Base-by-base conservation (phyloP, 92 coral and sea anemone genomes). In the Bergia sp. region DNA sequence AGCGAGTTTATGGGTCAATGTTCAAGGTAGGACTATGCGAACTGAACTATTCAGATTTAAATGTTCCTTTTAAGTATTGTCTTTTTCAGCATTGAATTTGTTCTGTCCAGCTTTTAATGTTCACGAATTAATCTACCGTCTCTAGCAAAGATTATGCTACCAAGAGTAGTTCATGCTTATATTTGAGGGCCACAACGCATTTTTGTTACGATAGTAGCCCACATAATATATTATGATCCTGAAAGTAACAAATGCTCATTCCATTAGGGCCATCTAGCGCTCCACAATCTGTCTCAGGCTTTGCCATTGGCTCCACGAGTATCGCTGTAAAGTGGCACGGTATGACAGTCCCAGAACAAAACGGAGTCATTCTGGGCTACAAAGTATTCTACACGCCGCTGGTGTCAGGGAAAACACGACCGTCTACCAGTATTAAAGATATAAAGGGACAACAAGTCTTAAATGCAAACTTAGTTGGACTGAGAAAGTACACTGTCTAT, bases 321-420 rank as follows among this genome's bases (percentile, higher is more conserved):
- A 64, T 89, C 16, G 77, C 18, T 15, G 88, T 89, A 36, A 44
- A 44, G 20, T 89, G 91, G 91, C 79, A 77, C 67, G 57, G 53
- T 18, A 69, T 89, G 40, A 66, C 55, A 38, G 76, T 29, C 58
- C 41, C 85, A 73, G 76, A 82, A 10, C 65, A 40, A 55, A 83
- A 75, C 73, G 91, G 91, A 12, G 72, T 89, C 85, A 83, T 89
- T 77, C 67, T 84, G 13, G 85, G 88, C 7, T 89, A 83, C 73
- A 64, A 29, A 36, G n/a, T 83, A 4, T 89, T 39, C 73, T 89
- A 89, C 80, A 71, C 45, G 37, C 80, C 43, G n/a, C 8, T 13
- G 1, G 41, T 11, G 36, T 15, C 73, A 36, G 36, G 7, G 37
- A 18, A 0, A 42, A 40, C 50, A 21, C 80, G 15, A 42, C 7